Percentiles rank a stretch among this genome's conserved stretches.
These are phyloP conservation scores for Pagetopsis macropterus DNA, from an alignment of 2,797 vertebrate species.

Conservation along the genomic window DNA sequence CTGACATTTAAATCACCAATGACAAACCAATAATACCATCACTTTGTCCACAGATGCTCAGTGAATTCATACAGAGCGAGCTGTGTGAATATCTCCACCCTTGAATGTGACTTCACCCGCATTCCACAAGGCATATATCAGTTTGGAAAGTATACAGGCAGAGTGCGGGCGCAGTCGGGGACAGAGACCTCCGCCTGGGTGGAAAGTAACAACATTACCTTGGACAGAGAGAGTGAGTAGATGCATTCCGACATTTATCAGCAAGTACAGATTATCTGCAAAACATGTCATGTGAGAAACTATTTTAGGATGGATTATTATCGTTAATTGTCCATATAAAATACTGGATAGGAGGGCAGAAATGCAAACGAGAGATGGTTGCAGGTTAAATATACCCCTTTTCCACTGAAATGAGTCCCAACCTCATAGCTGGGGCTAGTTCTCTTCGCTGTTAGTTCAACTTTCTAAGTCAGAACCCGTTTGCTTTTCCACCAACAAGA, in stretches of 20 bases:
- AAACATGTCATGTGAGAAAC: not conserved
- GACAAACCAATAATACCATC: not conserved
- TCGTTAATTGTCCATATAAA: too few species aligned
- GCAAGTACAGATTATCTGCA: not conserved
- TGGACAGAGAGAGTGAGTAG: conserved; percentile 75
- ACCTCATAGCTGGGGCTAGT: too few species aligned
- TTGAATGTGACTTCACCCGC: conserved; percentile 67
- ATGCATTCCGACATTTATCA: not conserved
- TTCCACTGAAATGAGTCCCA: too few species aligned
- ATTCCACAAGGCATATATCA: not conserved
- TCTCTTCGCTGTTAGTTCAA: too few species aligned
- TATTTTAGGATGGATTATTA: not conserved
- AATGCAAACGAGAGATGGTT: too few species aligned
- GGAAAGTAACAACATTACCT: conserved; percentile 8
- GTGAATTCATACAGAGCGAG: rapidly evolving
- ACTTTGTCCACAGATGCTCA: conserved; percentile 32
- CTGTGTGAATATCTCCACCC: conserved; percentile 55
- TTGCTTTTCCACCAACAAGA: too few species aligned
- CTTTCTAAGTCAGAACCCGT: too few species aligned
- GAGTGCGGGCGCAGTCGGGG: conserved; percentile 55
- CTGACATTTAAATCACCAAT: not conserved
- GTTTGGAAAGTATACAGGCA: conserved; percentile 58
- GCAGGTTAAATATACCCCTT: too few species aligned
- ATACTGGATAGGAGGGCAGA: too few species aligned
- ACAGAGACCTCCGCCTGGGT: conserved; percentile 70